Base-by-base conservation (phyloP, 2,113 vertebrate species). In the Bubo bubo region DNA sequence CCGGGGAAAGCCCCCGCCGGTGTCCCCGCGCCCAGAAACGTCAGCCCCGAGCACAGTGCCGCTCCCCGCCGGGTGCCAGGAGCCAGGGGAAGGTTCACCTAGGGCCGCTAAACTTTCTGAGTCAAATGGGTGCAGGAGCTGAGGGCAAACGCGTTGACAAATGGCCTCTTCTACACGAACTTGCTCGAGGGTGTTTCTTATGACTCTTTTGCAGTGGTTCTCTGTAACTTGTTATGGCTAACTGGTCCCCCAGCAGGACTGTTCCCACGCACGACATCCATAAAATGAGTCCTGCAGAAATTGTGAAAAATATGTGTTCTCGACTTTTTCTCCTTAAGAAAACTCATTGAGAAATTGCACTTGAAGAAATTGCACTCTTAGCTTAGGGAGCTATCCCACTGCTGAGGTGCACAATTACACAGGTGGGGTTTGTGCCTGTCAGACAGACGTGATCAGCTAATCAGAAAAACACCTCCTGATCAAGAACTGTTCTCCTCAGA, bases 1-100 rank as follows among this genome's bases (percentile, higher is more conserved):
- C 2, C 8, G 8, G 9, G 39, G 12, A 2, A 9, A n/a, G 7
- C 5, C 4, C 39, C 43, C 8, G 3, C 6, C 10, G 10, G 3
- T 70, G 75, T 43, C 18, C n/a, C 53, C 26, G 4, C 17, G 6
- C 26, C 45, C 37, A 27, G 26, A 34, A 52, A 11, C 8, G 8
- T 32, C 47, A 26, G 6, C 47, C 20, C 41, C 27, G 12, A 55
- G 10, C 13, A 14, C 10, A 1, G 27, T 27, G 45, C 52, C 4
- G 2, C 34, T 89, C 52, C n/a, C 47, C 14, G 1, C 18, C 6
- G 14, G 22, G 32, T 43, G 20, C 13, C 49, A 4, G 88, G 18
- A 88, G 66, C 41, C 68, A 21, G 47, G 16, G 50, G 17, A 39
- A 27, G 35, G 28, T 63, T 91, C 71, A 10, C 6, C 2, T 32